Evolutionary conservation across 2,888 invertebrate genomes (phyloP), one percentile per base, ranked within the genome.

Genomic region (Pediacus dermestoides): DNA sequence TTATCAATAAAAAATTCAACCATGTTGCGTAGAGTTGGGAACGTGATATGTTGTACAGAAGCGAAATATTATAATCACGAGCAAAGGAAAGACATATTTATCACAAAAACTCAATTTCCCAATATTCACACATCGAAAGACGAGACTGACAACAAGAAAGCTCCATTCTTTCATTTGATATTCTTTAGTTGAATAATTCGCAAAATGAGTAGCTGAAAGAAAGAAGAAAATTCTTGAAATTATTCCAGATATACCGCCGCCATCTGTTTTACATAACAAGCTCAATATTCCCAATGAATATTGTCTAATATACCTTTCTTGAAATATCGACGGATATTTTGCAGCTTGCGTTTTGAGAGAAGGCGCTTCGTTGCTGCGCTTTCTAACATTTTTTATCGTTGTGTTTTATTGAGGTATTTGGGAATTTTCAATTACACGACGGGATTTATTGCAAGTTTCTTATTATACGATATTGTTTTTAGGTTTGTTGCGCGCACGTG

Each of bases 231-330:
- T 35, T 30, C 7, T 11, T 26, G 8, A 28, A 39, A 43, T 43
- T 43, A 39, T 39, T 37, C 39, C 34, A 36, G 26, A 35, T 37
- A 31, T n/a, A n/a, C n/a, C n/a, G n/a, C n/a, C n/a, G n/a, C 34
- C 39, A 26, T 39, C 42, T 42, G 42, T 25, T 42, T 39, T 34
- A 35, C 43, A 43, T 43, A 43, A 43, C 36, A 40, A 37, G 36
- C 40, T 30, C 28, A 9, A 40, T 30, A 14, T 30, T 42, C 30
- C 26, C 39, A 23, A 43, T 39, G 39, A 43, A 43, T 39, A 40
- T 35, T 34, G 34, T 22, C 33, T 39, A n/a, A n/a, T n/a, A 32
- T 18, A 18, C 21, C 6, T 18, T 18, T 18, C n/a, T 18, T 6
- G n/a, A 18, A 18, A 18, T 18, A 18, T 18, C n/a, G 21, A n/a